These are phyloP conservation scores for Lumbricus terrestris DNA, from an alignment of 2,888 invertebrate species.

Conservation along the genomic window DNA sequence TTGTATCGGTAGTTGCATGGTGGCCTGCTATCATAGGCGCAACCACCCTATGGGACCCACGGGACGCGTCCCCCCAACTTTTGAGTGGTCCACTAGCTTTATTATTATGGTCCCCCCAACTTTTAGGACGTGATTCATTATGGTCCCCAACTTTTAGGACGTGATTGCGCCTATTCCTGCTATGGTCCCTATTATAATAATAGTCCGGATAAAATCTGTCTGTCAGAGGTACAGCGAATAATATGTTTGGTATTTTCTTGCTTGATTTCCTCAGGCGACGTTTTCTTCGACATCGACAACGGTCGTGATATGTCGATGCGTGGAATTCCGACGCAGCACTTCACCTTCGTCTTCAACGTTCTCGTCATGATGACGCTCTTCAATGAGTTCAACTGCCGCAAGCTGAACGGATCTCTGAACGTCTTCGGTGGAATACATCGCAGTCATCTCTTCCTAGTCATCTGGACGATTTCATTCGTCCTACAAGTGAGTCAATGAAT, in stretches of 20 bases:
- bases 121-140: too few relatives aligned
- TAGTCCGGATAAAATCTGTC: too few relatives aligned
- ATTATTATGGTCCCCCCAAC: too few relatives aligned
- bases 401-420: constrained; percentile 26
- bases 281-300: constrained; percentile 21
- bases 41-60: too few relatives aligned
- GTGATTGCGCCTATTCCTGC: too few relatives aligned
- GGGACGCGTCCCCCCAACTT: too few relatives aligned
- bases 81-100: too few relatives aligned
- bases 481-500: constrained; percentile 26
- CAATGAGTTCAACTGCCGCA: constrained; percentile 29
- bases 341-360: constrained; percentile 30
- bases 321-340: constrained; percentile 29
- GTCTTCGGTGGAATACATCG: constrained; percentile 19
- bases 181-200: too few relatives aligned
- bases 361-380: constrained; percentile 27
- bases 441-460: constrained; percentile 19
- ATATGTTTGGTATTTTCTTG: neutral
- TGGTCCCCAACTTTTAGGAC: too few relatives aligned
- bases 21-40: too few relatives aligned
- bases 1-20: too few relatives aligned
- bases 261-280: neutral
- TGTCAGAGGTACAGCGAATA: too few relatives aligned
- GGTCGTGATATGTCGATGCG: constrained; percentile 22
- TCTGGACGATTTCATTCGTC: constrained; percentile 22